Conservation (phyloP, 2,797 vertebrate species). For the Carapus acus region DNA sequence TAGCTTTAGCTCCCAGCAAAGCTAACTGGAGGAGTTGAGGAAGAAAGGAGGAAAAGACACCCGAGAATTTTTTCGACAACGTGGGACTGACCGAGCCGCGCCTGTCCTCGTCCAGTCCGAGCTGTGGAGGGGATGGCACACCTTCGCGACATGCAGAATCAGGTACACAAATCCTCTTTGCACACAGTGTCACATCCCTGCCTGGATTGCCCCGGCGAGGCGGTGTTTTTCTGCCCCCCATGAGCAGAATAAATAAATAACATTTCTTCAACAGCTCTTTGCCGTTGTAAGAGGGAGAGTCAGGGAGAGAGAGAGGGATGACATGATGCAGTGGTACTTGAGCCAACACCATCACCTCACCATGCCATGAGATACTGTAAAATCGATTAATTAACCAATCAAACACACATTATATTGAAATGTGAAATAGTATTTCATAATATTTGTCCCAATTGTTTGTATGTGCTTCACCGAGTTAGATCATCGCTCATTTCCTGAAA, state of each 20-base stretch:
- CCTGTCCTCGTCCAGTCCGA: conserved; percentile 48
- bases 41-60: conserved; percentile 25
- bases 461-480: neutral
- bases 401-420: neutral
- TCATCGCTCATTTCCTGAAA: conserved; percentile 31
- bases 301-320: too few relatives aligned
- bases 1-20: conserved; percentile 60
- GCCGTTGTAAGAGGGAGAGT: neutral
- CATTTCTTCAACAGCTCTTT: conserved; percentile 1
- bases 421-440: too few relatives aligned
- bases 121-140: conserved; percentile 70
- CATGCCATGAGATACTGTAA: neutral
- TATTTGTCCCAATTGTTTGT: too few relatives aligned
- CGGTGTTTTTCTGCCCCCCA: conserved; percentile 41
- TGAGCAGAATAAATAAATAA: too few relatives aligned
- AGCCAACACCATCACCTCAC: neutral
- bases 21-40: conserved; percentile 40
- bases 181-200: conserved; percentile 52
- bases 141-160: conserved; percentile 76
- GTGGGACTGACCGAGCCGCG: conserved; percentile 38
- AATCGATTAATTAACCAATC: too few relatives aligned
- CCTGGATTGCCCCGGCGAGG: conserved; percentile 31
- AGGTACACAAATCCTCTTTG: conserved; percentile 63
- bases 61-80: conserved; percentile 38
- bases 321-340: neutral